Percentiles rank a stretch among this genome's conserved stretches.
Conservation (phyloP, 2,888 invertebrate species). For the Aporophyla lueneburgensis region DNA sequence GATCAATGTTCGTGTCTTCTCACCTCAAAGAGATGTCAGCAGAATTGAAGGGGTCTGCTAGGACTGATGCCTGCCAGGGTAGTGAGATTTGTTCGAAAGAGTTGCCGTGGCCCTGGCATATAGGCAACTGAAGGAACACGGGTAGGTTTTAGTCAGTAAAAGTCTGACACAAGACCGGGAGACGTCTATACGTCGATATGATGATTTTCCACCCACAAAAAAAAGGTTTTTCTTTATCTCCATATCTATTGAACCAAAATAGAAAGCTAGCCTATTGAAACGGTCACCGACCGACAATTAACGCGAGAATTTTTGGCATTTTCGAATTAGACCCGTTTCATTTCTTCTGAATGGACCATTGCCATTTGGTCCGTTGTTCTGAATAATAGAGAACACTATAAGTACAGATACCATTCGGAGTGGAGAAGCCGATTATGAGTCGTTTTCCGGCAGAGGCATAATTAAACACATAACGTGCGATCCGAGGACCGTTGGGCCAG, state of each 20-base stretch:
- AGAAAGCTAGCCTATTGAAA: not conserved
- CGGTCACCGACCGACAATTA: not conserved
- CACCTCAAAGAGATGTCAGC: no score
- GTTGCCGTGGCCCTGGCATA: no score
- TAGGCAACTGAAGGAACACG: no score
- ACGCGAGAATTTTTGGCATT: conserved; percentile 39
- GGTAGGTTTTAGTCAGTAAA: no score
- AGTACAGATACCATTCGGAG: not conserved
- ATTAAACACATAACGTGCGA: conserved; percentile 17
- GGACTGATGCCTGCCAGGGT: no score
- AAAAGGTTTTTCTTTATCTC: not conserved
- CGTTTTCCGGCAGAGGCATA: not conserved
- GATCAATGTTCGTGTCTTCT: no score
- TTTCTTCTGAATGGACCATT: conserved; percentile 4
- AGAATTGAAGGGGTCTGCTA: no score
- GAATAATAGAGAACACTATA: not conserved
- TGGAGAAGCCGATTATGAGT: not conserved
- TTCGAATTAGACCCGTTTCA: conserved; percentile 12
- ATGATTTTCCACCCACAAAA: no score
- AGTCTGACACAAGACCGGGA: no score
- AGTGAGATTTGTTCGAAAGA: no score
- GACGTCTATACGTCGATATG: no score
- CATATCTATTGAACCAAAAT: not conserved
- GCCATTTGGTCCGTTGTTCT: conserved; percentile 4
- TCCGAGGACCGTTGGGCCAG: not conserved